phyloP scores from a whole-genome alignment of 2,797 vertebrate species.

The Delichon dasypus region DNA sequence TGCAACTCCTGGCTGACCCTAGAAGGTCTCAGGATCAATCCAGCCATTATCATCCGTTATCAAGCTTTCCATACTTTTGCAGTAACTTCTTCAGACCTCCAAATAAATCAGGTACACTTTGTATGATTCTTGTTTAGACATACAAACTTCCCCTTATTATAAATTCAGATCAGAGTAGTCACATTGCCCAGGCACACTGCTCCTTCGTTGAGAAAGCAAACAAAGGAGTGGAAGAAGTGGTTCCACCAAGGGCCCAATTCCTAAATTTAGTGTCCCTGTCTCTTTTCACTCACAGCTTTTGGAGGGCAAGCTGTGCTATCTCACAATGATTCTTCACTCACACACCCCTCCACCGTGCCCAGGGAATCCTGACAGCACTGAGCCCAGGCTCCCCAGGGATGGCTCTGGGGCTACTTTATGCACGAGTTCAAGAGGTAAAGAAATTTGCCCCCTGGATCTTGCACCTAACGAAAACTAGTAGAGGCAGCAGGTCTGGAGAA shows the following conservation, averaged over 20 bases:
- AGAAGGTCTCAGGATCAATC: neutral
- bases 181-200: neutral
- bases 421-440: neutral
- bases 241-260: constrained; percentile 7
- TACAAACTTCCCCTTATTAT: neutral
- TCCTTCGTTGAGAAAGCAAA: neutral
- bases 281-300: constrained; percentile 60
- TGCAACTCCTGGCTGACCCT: neutral
- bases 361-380: neutral
- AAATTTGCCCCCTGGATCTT: neutral
- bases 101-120: neutral
- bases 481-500: neutral
- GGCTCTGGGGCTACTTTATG: neutral
- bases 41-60: neutral
- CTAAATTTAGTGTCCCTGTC: constrained; percentile 56
- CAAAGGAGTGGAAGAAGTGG: neutral
- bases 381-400: neutral
- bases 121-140: neutral
- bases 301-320: constrained; percentile 35
- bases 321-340: neutral
- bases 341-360: neutral
- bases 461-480: neutral
- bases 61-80: neutral
- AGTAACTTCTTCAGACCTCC: neutral
- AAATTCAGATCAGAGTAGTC: neutral